Evolutionary conservation across 2,888 invertebrate genomes (phyloP), one percentile per base, ranked within the genome.

Genomic region (Microdon myrmicae): DNA sequence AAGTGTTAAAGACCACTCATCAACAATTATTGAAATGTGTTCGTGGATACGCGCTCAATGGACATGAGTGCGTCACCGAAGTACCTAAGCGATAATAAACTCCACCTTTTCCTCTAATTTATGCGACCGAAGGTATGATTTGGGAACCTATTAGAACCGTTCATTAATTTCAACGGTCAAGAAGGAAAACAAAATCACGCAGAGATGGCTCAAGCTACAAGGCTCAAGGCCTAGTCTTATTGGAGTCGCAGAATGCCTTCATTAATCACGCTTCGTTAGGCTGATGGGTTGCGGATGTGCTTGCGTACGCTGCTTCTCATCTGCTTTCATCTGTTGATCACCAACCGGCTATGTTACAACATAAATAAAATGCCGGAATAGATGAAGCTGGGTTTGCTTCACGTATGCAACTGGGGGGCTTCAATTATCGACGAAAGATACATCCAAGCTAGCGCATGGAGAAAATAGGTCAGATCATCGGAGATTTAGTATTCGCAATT

Each of bases 231-330:
- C n/a, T 3, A 32, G 19, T 9, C 14, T 14, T n/a, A 14, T 25
- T 23, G 7, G 25, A 47, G 37, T 17, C 22, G 14, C 32, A 32
- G 47, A 43, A 48, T 37, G 34, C 38, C 22, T 29, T 49, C 49
- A 61, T 61, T 61, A 61, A 49, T 37, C 49, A 39, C 38, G 49
- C 49, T 44, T 55, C 55, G 61, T 61, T 55, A 49, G 9, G 48
- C 28, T 61, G 55, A 61, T 49, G 49, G 39, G 34, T 45, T 61
- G 49, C 49, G 61, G 55, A 61, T 55, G 61, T 48, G 34, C 37
- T 43, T 29, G 55, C 47, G 48, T 49, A 39, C 48, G 44, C 55
- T 61, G 31, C 35, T 20, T 44, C 17, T 29, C 44, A 45, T 31
- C 16, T 20, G 29, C 55, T 55, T 61, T 55, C 55, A 55, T 61